Percentiles rank a stretch among this genome's conserved stretches.
These are phyloP conservation scores for Capitella teleta DNA, from an alignment of 1,140 invertebrate species.

Conservation along the genomic window DNA sequence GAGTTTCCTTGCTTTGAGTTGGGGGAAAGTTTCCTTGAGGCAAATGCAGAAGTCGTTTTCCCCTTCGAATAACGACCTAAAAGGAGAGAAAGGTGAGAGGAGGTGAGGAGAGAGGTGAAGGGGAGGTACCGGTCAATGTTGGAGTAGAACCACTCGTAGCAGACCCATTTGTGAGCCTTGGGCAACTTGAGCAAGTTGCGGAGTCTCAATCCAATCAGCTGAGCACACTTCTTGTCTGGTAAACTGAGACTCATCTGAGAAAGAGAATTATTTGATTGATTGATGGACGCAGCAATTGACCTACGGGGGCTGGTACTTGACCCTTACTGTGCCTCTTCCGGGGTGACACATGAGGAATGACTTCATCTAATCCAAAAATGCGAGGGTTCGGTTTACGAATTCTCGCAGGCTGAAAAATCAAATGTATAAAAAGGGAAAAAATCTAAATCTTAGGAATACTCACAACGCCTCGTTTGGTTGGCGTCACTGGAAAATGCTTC, in stretches of 20 bases:
- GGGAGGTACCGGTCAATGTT: conserved; percentile 73
- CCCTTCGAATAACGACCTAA: conserved; percentile 83
- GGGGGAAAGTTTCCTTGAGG: conserved; percentile 85
- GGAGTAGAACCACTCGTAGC: conserved; percentile 98
- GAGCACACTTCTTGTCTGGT: conserved; percentile 58
- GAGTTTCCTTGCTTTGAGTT: conserved; percentile 72
- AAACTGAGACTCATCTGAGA: conserved; percentile 11
- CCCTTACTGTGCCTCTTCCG: neutral
- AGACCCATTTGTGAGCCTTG: conserved; percentile 98
- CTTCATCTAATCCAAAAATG: conserved; percentile 3
- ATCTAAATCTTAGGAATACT: neutral
- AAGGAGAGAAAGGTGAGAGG: conserved; percentile 15
- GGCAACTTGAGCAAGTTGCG: conserved; percentile 94
- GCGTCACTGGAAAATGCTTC: neutral
- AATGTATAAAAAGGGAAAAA: neutral
- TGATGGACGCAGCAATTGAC: neutral
- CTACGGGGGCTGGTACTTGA: neutral
- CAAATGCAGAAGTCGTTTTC: conserved; percentile 96
- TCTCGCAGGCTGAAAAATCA: neutral
- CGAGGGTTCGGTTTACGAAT: neutral
- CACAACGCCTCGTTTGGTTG: neutral
- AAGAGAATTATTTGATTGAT: neutral
- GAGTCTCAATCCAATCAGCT: conserved; percentile 76
- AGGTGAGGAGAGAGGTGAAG: too few species aligned
- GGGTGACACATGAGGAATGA: neutral